Evolutionary conservation across 2,797 vertebrate genomes (phyloP).

Genomic region (Cyclura pinguis): DNA sequence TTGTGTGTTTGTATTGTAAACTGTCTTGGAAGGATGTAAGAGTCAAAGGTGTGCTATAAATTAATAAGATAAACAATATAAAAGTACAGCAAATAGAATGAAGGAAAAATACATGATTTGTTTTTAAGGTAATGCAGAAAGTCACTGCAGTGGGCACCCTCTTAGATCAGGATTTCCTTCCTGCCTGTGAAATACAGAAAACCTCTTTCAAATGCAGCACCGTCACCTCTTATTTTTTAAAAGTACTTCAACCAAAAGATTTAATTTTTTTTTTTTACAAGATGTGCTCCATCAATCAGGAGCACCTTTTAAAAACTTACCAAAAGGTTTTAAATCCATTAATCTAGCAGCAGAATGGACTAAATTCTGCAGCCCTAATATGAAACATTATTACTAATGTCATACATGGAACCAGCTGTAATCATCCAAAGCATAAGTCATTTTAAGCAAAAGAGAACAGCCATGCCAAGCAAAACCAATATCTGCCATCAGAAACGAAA

Average conservation of each 20-base stretch:
- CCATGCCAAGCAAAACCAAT: neutral
- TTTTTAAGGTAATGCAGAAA: neutral
- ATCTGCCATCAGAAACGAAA: neutral
- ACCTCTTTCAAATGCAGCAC: neutral
- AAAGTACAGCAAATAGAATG: too few species aligned
- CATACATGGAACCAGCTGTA: neutral
- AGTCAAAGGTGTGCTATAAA: too few species aligned
- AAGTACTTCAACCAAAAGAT: neutral
- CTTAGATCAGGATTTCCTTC: neutral
- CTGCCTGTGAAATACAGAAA: neutral
- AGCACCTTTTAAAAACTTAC: neutral
- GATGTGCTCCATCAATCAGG: neutral
- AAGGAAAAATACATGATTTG: too few species aligned
- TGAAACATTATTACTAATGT: neutral
- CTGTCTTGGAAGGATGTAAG: too few species aligned
- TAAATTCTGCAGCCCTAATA: neutral
- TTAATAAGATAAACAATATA: too few species aligned
- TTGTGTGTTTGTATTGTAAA: too few species aligned
- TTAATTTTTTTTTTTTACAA: too few species aligned
- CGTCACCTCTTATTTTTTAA: neutral
- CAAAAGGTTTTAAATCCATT: neutral
- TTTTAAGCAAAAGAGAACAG: slow-evolving; percentile 4
- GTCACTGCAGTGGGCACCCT: neutral
- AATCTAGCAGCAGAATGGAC: neutral
- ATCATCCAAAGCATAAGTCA: neutral